A percentile compares a stretch with the other conserved stretches of the same genome.
These are phyloP conservation scores for Lucifuga dentata DNA, from an alignment of 2,113 vertebrate species.

Conservation along the genomic window DNA sequence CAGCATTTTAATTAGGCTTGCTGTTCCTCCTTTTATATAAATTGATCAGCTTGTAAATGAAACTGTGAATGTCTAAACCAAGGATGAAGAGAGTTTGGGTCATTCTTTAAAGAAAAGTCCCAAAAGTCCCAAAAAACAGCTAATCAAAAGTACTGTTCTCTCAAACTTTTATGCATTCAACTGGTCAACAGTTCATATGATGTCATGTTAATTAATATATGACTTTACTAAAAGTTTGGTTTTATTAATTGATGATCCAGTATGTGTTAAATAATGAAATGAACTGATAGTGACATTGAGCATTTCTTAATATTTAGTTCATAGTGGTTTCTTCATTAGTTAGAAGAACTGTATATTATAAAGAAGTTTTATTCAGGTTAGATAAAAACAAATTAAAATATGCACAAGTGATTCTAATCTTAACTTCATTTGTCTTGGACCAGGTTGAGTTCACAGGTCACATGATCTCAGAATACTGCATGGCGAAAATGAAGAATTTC, in stretches of 20 bases:
- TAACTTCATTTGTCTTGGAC: too few relatives aligned
- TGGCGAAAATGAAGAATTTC: background rate
- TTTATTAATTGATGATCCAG: background rate
- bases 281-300: background rate
- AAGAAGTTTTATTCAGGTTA: background rate
- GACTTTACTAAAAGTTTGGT: too few relatives aligned
- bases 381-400: background rate
- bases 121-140: conserved; percentile 11
- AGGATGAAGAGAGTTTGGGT: background rate
- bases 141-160: conserved; percentile 21
- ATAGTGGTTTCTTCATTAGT: too few relatives aligned
- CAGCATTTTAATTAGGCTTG: too few relatives aligned
- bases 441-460: too few relatives aligned
- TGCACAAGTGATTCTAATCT: too few relatives aligned
- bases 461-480: too few relatives aligned
- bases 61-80: background rate
- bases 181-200: conserved; percentile 4
- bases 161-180: too few relatives aligned
- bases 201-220: background rate
- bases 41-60: background rate
- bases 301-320: background rate
- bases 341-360: background rate
- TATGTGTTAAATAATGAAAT: too few relatives aligned
- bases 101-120: background rate
- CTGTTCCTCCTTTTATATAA: too few relatives aligned